Conservation (phyloP, 2,113 vertebrate genomes). For the Thamnophis sirtalis region DNA sequence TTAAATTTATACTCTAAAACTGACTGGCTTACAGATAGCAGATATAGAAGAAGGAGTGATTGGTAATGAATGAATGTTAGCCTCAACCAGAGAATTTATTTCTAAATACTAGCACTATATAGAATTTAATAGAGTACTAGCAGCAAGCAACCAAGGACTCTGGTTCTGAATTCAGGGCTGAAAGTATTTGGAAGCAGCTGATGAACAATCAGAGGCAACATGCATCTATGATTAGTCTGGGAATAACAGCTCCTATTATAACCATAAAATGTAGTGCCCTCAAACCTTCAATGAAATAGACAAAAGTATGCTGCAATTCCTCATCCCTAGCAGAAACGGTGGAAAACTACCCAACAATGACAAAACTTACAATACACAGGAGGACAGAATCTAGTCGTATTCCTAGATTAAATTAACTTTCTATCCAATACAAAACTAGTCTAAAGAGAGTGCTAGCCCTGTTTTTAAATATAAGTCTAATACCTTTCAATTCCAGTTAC, state of each 20-base stretch:
- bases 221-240: neutral
- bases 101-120: neutral
- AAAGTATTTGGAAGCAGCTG: neutral
- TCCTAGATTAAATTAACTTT: neutral
- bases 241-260: neutral
- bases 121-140: neutral
- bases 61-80: neutral
- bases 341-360: neutral
- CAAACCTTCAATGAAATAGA: neutral
- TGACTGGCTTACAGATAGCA: neutral
- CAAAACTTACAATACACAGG: neutral
- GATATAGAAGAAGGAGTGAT: neutral
- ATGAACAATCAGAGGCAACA: neutral
- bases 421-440: neutral
- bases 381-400: neutral
- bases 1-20: neutral
- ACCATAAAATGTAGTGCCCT: neutral
- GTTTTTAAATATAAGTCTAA: no score
- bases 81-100: neutral
- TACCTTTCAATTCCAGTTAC: neutral
- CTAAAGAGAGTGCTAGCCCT: neutral
- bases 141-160: neutral
- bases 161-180: neutral
- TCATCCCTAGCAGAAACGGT: neutral
- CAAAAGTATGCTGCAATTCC: neutral